Base-by-base conservation (phyloP, 2,888 invertebrate species). In the Hirtodrosophila confusa region DNA sequence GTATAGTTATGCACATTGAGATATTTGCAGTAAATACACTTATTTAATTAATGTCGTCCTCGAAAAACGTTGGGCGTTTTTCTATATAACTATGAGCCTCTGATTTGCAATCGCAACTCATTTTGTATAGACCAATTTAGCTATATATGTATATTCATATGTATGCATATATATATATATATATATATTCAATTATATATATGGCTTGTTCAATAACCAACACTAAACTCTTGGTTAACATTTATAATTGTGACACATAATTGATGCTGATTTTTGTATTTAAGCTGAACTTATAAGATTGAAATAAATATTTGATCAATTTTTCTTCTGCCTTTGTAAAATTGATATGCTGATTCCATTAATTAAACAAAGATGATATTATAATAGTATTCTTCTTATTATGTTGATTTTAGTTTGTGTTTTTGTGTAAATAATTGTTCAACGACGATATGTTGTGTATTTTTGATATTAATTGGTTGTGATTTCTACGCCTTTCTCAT, bases 261-360 rank as follows among this genome's bases (percentile, higher is more conserved):
- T 83, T 83, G 86, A 82, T 82, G 73, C 69, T 75, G 75, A 62
- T 69, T 61, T 55, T 12, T 56, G 7, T 31, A 10, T 63, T 63
- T 75, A 62, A 61, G 66, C 58, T 69, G 69, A 71, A 63, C 44
- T 48, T 55, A 64, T 23, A 43, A 33, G 37, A 57, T 57, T 60
- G 0, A 40, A 17, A 55, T 55, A 55, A 41, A 43, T 47, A 39
- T 66, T 36, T 53, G n/a, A 51, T 75, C 55, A 75, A 62, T 55
- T 54, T 67, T 71, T 58, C 79, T 73, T 80, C 80, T 75, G 83
- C 86, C 67, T 79, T 88, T 70, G 74, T 72, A 63, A 79, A 90
- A 91, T 90, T 91, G 91, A 91, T 91, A 91, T 91, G 91, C 91
- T 91, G 90, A 90, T 91, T 91, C 89, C 90, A 89, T 90, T 83